A percentile compares a stretch with the other conserved stretches of the same genome.
Conservation (phyloP, 2,888 invertebrate genomes). For the Heliconius cydno region DNA sequence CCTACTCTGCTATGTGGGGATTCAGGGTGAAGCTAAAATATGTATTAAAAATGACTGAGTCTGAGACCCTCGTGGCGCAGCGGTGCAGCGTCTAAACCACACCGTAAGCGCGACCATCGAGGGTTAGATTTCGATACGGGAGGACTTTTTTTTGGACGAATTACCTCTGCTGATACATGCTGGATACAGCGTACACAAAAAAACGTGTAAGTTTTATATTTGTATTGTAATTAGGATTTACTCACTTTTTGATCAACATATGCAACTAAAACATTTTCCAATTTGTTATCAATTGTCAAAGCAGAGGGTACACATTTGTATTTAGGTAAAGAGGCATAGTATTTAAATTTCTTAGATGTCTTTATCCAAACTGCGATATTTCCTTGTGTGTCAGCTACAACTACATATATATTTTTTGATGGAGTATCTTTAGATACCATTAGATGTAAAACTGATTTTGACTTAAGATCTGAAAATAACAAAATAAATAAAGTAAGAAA, state of each 20-base stretch:
- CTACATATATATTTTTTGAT: constrained; percentile 78
- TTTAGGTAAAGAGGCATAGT: constrained; percentile 85
- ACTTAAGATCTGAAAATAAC: constrained; percentile 77
- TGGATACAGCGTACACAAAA: background rate
- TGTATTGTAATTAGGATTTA: background rate
- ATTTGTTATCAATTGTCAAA: constrained; percentile 85
- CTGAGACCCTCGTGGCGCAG: too few relatives aligned
- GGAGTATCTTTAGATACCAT: constrained; percentile 57
- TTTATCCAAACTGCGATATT: constrained; percentile 86
- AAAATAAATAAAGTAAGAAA: constrained; percentile 1
- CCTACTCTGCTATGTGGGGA: background rate
- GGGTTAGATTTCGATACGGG: too few relatives aligned
- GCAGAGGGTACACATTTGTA: constrained; percentile 89
- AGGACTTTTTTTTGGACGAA: too few relatives aligned
- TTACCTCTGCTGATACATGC: background rate
- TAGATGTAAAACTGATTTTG: constrained; percentile 79
- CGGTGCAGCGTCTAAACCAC: too few relatives aligned
- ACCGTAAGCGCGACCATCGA: too few relatives aligned
- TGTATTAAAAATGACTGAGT: background rate
- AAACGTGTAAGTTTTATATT: background rate
- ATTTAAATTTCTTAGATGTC: constrained; percentile 63
- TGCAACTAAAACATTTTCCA: constrained; percentile 85
- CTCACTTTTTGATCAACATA: constrained; percentile 91
- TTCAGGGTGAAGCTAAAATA: background rate
- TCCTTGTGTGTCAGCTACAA: constrained; percentile 86